Evolutionary conservation across 2,888 invertebrate species (phyloP).

Genomic region (Dasysyrphus albostriatus): DNA sequence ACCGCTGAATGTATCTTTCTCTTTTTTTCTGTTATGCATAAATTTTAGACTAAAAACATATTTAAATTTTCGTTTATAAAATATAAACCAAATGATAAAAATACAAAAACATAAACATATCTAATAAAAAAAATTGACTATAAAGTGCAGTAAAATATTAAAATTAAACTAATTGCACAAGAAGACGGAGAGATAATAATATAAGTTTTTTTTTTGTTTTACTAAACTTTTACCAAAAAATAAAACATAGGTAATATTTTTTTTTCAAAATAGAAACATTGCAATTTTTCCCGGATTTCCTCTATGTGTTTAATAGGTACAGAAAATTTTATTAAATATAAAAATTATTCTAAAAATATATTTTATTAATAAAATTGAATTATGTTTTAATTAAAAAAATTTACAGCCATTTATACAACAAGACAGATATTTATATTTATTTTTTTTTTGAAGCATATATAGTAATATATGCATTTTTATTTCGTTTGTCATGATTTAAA

Average conservation of each 20-base stretch:
- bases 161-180: constrained; percentile 64
- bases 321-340: constrained; percentile 55
- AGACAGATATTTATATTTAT: constrained; percentile 45
- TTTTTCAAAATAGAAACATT: constrained; percentile 62
- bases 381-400: constrained; percentile 41
- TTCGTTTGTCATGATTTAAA: constrained; percentile 72
- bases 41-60: constrained; percentile 30
- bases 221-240: constrained; percentile 32
- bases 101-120: constrained; percentile 28
- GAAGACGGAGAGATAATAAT: constrained; percentile 47
- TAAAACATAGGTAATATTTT: constrained; percentile 41
- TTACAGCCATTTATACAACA: constrained; percentile 76
- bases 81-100: constrained; percentile 29
- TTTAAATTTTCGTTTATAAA: constrained; percentile 28
- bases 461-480: constrained; percentile 58
- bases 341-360: constrained; percentile 26
- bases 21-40: background rate
- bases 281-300: constrained; percentile 77
- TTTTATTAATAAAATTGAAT: constrained; percentile 34
- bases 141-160: constrained; percentile 54
- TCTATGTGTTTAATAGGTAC: constrained; percentile 71
- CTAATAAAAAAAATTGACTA: constrained; percentile 65
- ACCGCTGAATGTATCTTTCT: constrained; percentile 49
- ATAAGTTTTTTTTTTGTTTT: background rate
- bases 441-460: constrained; percentile 56